phyloP scores from a whole-genome alignment of 2,113 vertebrate genomes.

The Anguilla japonica region DNA sequence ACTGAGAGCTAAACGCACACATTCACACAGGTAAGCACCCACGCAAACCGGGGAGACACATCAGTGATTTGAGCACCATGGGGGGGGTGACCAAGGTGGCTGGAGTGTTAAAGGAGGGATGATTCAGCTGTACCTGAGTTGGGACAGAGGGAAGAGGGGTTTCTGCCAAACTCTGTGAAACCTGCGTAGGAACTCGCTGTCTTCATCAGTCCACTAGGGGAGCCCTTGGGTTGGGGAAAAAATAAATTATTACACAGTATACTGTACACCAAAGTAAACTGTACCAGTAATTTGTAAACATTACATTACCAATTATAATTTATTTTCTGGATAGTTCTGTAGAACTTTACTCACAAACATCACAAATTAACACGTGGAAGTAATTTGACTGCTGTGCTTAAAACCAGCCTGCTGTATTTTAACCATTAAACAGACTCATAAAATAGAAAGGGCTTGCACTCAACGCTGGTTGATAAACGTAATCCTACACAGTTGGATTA shows the following conservation, averaged over 20 bases:
- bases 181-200: constrained; percentile 81
- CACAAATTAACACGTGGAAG: no score
- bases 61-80: no score
- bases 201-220: constrained; percentile 70
- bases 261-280: neutral
- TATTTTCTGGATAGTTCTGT: neutral
- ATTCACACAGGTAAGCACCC: neutral
- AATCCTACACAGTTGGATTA: neutral
- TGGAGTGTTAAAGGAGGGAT: neutral
- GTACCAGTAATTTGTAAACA: no score
- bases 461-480: no score
- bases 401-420: no score
- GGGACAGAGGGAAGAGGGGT: constrained; percentile 41
- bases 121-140: constrained; percentile 61
- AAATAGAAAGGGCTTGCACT: no score
- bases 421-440: no score
- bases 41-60: neutral
- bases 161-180: constrained; percentile 77
- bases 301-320: neutral
- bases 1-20: constrained; percentile 63
- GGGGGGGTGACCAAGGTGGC: no score
- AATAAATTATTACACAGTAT: neutral
- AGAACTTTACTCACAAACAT: neutral
- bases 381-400: no score
- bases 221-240: constrained; percentile 55